Evolutionary conservation across 1,140 invertebrate species (phyloP).

Genomic region (Portunus trituberculatus): DNA sequence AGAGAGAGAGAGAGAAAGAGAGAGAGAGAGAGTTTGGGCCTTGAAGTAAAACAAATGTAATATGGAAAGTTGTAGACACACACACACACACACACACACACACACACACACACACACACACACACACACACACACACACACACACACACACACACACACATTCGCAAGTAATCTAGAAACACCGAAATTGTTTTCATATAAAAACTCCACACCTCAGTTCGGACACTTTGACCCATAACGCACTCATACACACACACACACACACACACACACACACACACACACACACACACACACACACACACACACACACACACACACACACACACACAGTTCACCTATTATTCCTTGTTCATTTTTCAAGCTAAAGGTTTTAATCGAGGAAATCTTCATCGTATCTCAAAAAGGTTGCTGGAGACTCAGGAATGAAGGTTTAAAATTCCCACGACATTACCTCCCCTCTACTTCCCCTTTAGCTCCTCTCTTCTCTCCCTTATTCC

Average conservation of each 20-base stretch:
- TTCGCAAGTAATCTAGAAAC: background rate
- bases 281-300: background rate
- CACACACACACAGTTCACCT: conserved; percentile 8
- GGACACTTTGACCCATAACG: background rate
- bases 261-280: background rate
- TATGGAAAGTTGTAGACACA: background rate
- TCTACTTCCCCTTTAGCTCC: too few species aligned
- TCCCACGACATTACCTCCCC: background rate
- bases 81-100: conserved; percentile 42
- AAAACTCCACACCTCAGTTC: background rate
- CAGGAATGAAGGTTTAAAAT: background rate
- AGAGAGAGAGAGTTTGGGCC: background rate
- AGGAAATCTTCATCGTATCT: too few species aligned
- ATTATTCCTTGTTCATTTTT: background rate
- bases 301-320: conserved; percentile 45
- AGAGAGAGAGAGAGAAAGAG: conserved; percentile 14
- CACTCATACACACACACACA: background rate
- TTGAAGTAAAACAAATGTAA: too few species aligned
- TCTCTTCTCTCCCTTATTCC: background rate
- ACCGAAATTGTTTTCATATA: background rate
- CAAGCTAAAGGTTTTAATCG: too few species aligned
- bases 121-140: conserved; percentile 52
- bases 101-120: conserved; percentile 45
- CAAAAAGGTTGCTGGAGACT: too few species aligned
- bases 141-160: conserved; percentile 49